These are phyloP conservation scores for Silurus lanzhouensis DNA, from an alignment of 2,797 vertebrate genomes.

Conservation along the genomic window DNA sequence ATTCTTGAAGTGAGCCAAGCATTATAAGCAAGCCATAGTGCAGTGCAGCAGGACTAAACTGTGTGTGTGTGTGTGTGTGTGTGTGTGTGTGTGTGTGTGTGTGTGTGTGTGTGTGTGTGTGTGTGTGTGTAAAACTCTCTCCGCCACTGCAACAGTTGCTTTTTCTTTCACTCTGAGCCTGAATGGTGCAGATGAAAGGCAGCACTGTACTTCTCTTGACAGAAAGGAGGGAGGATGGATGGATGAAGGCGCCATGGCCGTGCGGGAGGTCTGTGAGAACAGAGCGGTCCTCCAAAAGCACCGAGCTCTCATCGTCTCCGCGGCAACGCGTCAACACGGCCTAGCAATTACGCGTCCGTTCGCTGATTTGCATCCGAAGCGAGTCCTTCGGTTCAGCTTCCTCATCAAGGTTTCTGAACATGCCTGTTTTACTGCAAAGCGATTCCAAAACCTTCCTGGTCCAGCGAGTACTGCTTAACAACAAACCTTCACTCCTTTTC, in stretches of 20 bases:
- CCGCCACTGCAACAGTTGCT: conserved; percentile 3
- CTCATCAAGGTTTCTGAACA: conserved; percentile 9
- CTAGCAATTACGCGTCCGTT: conserved; percentile 62
- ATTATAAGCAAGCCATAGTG: not conserved
- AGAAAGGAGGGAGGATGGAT: conserved; percentile 20
- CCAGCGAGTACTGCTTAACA: conserved; percentile 54
- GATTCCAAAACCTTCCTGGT: conserved; percentile 15
- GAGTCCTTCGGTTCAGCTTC: conserved; percentile 42
- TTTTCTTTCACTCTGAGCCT: not conserved
- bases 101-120: too few relatives aligned
- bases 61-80: too few relatives aligned
- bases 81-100: too few relatives aligned
- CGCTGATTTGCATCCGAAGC: conserved; percentile 70
- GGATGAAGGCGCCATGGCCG: conserved; percentile 18
- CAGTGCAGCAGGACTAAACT: not conserved
- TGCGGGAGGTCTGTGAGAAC: conserved; percentile 52
- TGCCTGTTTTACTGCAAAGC: conserved; percentile 36
- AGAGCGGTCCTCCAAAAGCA: conserved; percentile 26
- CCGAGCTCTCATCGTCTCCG: conserved; percentile 52
- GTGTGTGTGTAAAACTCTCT: not conserved
- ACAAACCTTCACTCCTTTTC: conserved; percentile 34
- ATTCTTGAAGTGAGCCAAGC: not conserved
- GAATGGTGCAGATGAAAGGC: conserved; percentile 41
- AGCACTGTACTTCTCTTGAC: conserved; percentile 29
- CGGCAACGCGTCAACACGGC: conserved; percentile 66